Evolutionary conservation across 2,797 vertebrate species (phyloP).

Genomic region (Brotogeris chrysoptera): DNA sequence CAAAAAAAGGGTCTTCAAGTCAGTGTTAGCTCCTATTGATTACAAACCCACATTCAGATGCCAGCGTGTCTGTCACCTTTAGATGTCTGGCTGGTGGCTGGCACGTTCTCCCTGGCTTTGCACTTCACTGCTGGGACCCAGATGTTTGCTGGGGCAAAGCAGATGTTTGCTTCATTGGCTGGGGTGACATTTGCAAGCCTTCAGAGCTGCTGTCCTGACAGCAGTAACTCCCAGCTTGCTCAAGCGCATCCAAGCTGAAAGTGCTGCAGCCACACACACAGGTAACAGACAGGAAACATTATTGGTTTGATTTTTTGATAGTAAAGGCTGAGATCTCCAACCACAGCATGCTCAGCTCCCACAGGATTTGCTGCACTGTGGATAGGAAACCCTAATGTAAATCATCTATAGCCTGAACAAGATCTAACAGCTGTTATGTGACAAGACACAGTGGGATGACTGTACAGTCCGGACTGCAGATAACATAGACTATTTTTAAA

Average conservation of each 20-base stretch:
- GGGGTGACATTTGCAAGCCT: background rate
- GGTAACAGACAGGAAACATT: background rate
- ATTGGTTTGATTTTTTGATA: background rate
- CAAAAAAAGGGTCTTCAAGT: background rate
- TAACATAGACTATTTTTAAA: background rate
- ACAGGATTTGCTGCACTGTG: background rate
- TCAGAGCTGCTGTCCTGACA: background rate
- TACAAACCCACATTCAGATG: background rate
- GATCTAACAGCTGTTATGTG: background rate
- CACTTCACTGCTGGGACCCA: background rate
- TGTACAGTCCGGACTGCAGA: background rate
- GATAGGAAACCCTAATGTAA: background rate
- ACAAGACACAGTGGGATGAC: background rate
- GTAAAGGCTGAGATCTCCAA: background rate
- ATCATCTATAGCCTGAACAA: background rate
- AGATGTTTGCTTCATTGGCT: accelerated
- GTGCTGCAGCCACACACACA: background rate
- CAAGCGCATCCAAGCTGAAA: background rate
- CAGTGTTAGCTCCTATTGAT: background rate
- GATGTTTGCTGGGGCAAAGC: background rate
- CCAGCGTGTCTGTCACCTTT: accelerated
- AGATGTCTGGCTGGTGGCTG: background rate
- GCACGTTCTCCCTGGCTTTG: background rate
- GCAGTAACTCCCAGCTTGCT: background rate
- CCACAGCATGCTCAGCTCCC: background rate